Conservation (phyloP, 2,113 vertebrate species). For the Mormyrus iriodes region DNA sequence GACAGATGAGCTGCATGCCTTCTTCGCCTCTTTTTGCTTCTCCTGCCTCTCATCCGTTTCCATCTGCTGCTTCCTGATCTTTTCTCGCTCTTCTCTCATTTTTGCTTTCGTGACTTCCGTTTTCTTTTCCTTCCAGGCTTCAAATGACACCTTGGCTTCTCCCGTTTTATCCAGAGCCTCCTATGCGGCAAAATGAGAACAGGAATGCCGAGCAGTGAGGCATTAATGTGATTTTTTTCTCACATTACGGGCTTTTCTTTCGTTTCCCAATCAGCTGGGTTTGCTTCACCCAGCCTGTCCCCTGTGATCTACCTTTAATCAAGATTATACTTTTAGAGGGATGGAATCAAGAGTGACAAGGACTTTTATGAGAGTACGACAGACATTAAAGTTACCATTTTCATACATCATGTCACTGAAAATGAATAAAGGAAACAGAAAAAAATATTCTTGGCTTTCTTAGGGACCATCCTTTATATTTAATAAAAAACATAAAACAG, state of each 20-base stretch:
- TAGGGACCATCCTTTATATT: not conserved
- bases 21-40: constrained; percentile 65
- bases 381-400: not conserved
- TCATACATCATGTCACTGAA: not conserved
- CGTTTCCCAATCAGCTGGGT: not conserved
- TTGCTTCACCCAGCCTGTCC: not conserved
- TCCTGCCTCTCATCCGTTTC: constrained; percentile 61
- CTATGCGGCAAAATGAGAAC: constrained; percentile 34
- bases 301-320: not conserved
- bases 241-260: not conserved
- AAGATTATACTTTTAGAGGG: not conserved
- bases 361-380: not conserved
- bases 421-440: not conserved
- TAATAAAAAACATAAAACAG: not conserved
- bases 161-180: constrained; percentile 62
- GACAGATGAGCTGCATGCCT: constrained; percentile 45
- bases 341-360: not conserved
- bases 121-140: constrained; percentile 87
- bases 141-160: constrained; percentile 74
- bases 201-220: not conserved
- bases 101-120: constrained; percentile 61
- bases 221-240: not conserved
- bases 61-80: constrained; percentile 57
- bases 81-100: constrained; percentile 58
- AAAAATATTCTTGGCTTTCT: not conserved